Evolutionary conservation across 1,140 invertebrate species (phyloP).

Genomic region (Mycetomoellerius zeteki): DNA sequence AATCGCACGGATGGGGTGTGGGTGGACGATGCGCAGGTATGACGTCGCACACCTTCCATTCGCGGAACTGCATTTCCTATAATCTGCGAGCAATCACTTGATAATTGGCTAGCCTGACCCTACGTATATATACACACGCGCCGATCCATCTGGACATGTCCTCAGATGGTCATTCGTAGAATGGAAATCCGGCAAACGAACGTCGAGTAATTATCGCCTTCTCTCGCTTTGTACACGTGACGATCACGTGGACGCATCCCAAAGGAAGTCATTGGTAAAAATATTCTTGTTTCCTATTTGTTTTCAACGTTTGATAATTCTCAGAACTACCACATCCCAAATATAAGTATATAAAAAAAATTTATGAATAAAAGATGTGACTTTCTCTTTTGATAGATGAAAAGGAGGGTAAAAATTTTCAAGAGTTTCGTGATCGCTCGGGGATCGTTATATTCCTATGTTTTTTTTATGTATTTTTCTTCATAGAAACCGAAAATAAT

Average conservation of each 20-base stretch:
- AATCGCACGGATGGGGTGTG: slow-evolving; percentile 57
- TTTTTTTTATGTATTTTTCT: too few relatives aligned
- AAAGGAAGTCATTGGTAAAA: background rate
- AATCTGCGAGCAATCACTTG: slow-evolving; percentile 81
- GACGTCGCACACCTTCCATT: slow-evolving; percentile 69
- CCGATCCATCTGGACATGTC: slow-evolving; percentile 60
- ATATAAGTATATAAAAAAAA: background rate
- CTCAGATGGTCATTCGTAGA: slow-evolving; percentile 71
- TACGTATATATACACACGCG: slow-evolving; percentile 62
- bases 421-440: too few relatives aligned
- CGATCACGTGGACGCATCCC: background rate
- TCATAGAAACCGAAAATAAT: too few relatives aligned
- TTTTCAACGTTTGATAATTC: background rate
- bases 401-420: too few relatives aligned
- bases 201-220: slow-evolving; percentile 57
- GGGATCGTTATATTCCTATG: too few relatives aligned
- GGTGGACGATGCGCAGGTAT: slow-evolving; percentile 57
- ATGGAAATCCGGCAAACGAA: slow-evolving; percentile 66
- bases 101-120: slow-evolving; percentile 75
- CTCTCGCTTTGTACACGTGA: slow-evolving; percentile 22
- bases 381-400: background rate
- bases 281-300: background rate
- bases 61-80: slow-evolving; percentile 81
- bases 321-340: background rate
- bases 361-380: background rate